Evolutionary conservation across 1,140 invertebrate species (phyloP).

Genomic region (Battus philenor): DNA sequence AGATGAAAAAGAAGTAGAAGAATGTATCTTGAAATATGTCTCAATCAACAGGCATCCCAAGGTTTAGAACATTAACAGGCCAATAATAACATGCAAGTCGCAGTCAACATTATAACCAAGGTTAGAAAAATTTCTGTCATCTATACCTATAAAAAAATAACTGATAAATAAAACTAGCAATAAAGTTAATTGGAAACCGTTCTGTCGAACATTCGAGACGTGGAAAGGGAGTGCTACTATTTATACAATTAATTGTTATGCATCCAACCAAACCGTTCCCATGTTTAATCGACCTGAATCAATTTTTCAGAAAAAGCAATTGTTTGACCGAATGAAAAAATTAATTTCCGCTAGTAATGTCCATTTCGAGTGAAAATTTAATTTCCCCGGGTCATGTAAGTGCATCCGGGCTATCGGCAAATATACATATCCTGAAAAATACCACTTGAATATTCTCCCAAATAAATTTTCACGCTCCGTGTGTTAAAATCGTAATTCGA

Average conservation of each 20-base stretch:
- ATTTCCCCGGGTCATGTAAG: slow-evolving; percentile 22
- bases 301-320: slow-evolving; percentile 28
- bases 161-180: neutral
- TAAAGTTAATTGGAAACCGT: too few relatives aligned
- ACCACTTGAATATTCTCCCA: too few relatives aligned
- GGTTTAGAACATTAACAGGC: too few relatives aligned
- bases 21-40: too few relatives aligned
- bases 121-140: neutral
- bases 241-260: slow-evolving; percentile 2
- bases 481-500: too few relatives aligned
- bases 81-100: too few relatives aligned
- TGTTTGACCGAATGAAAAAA: slow-evolving; percentile 34
- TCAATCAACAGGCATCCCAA: too few relatives aligned
- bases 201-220: neutral
- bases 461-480: too few relatives aligned
- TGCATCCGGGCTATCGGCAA: slow-evolving; percentile 5
- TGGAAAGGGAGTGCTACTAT: neutral
- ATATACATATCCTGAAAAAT: slow-evolving; percentile 1
- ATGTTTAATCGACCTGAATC: slow-evolving; percentile 16
- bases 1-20: too few relatives aligned
- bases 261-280: slow-evolving; percentile 10
- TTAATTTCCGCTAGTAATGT: slow-evolving; percentile 39
- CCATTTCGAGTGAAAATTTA: slow-evolving; percentile 25
- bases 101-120: too few relatives aligned
- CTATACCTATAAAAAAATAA: neutral